Percentiles rank a stretch among this genome's conserved stretches.
These are phyloP conservation scores for Gasteruption jaculator DNA, from an alignment of 2,888 invertebrate species.

Conservation along the genomic window DNA sequence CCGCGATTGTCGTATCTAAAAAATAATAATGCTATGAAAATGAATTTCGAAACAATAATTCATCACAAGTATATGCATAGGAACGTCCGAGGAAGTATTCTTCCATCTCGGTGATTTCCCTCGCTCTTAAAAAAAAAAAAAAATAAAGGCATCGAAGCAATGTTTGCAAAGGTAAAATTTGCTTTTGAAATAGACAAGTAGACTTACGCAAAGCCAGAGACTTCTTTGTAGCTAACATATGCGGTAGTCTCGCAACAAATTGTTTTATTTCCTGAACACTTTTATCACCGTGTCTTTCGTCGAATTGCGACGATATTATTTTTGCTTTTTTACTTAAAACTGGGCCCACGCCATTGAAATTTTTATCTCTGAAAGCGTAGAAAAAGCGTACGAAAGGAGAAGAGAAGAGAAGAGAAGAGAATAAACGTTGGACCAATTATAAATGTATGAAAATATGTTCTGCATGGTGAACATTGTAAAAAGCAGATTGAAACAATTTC, in stretches of 20 bases:
- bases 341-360: slow-evolving; percentile 86
- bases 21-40: slow-evolving; percentile 14
- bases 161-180: not conserved
- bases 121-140: not conserved
- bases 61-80: slow-evolving; percentile 1
- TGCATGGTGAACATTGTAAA: slow-evolving; percentile 1
- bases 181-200: not conserved
- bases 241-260: slow-evolving; percentile 85
- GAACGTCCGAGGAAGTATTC: no score
- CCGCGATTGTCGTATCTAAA: slow-evolving; percentile 85
- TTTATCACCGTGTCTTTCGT: slow-evolving; percentile 79
- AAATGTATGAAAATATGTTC: not conserved
- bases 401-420: no score
- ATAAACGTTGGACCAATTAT: no score
- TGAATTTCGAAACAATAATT: not conserved
- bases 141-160: no score
- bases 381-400: no score
- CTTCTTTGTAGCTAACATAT: slow-evolving; percentile 80
- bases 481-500: slow-evolving; percentile 6
- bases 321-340: slow-evolving; percentile 83
- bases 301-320: slow-evolving; percentile 77
- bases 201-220: slow-evolving; percentile 67
- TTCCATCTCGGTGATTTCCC: not conserved
- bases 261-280: slow-evolving; percentile 93
- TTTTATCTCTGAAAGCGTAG: slow-evolving; percentile 69